Conservation (phyloP, 2,113 vertebrate species). For the Oryctolagus cuniculus region DNA sequence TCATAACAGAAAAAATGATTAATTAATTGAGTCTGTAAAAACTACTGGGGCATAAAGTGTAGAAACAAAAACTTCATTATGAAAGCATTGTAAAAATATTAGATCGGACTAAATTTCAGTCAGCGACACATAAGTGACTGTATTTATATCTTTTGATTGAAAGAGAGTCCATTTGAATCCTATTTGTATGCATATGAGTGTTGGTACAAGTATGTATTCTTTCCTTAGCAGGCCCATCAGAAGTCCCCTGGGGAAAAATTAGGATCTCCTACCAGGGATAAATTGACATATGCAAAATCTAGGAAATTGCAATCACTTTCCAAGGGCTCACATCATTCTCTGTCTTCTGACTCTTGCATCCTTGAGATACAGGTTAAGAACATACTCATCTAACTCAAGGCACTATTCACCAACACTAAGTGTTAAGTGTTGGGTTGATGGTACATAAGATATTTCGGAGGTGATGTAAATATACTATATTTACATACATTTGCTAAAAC, state of each 20-base stretch:
- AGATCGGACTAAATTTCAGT: neutral
- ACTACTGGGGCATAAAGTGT: neutral
- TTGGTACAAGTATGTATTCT: neutral
- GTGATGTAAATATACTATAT: neutral
- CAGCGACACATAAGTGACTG: neutral
- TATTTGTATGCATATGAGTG: neutral
- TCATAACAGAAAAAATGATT: neutral
- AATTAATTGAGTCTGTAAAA: neutral
- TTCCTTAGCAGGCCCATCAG: neutral
- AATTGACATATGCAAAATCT: neutral
- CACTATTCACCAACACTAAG: neutral
- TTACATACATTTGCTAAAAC: neutral
- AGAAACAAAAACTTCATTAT: neutral
- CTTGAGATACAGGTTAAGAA: neutral
- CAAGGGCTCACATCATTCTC: neutral
- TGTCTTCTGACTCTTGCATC: neutral
- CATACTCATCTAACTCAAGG: neutral
- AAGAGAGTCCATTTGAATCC: neutral
- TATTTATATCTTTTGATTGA: neutral
- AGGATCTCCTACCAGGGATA: neutral
- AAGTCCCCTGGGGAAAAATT: neutral
- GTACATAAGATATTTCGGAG: neutral
- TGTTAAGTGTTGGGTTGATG: neutral
- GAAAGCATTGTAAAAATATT: neutral
- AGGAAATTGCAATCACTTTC: neutral